Evolutionary conservation across 2,113 vertebrate species (phyloP).

Genomic region (Hemiscyllium ocellatum): DNA sequence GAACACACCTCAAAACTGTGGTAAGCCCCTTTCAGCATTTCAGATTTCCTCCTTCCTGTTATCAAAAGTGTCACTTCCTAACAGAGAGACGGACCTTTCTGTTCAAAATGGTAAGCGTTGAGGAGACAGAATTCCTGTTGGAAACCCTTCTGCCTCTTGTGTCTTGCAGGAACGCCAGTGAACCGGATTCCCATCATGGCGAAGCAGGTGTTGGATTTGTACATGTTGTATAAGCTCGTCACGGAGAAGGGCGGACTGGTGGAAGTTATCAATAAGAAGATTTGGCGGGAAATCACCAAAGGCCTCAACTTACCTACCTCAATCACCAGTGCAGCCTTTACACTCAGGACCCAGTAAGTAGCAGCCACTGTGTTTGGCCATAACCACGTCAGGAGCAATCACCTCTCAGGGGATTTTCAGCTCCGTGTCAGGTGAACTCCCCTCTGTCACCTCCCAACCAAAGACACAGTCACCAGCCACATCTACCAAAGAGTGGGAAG

Average conservation of each 20-base stretch:
- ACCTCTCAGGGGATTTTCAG: neutral
- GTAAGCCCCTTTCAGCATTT: neutral
- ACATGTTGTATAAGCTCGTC: constrained; percentile 90
- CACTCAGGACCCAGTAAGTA: constrained; percentile 87
- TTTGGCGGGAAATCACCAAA: constrained; percentile 97
- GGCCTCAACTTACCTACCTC: constrained; percentile 93
- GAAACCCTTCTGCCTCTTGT: constrained; percentile 26
- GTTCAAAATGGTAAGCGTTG: constrained; percentile 45
- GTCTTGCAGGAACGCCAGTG: constrained; percentile 79
- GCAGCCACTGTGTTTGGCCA: fast-evolving
- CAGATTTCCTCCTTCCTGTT: neutral
- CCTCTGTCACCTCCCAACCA: neutral
- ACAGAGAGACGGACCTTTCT: neutral
- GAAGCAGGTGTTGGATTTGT: constrained; percentile 91
- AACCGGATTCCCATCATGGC: constrained; percentile 98
- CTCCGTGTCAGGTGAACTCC: neutral
- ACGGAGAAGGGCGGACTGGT: constrained; percentile 94
- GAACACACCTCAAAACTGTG: no score
- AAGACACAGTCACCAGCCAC: neutral
- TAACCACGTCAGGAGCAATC: fast-evolving
- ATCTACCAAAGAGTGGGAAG: constrained; percentile 47
- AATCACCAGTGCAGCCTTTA: constrained; percentile 95
- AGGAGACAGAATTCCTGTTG: constrained; percentile 47
- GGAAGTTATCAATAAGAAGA: constrained; percentile 97
- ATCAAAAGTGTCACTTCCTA: neutral